Percentiles rank a stretch among this genome's conserved stretches.
Conservation (phyloP, 2,888 invertebrate species). For the Sesia apiformis region DNA sequence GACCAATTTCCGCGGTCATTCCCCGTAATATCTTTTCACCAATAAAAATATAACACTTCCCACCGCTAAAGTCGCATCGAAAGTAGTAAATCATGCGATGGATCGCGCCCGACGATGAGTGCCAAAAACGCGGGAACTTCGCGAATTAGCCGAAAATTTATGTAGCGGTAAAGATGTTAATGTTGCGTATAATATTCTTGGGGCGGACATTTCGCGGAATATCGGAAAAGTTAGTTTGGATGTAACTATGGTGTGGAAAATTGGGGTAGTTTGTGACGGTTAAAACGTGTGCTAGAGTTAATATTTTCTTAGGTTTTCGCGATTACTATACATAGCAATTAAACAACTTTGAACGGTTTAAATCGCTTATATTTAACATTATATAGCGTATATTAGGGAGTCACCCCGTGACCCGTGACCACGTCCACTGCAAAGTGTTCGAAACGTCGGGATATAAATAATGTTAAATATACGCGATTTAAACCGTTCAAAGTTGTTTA, state of each 20-base stretch:
- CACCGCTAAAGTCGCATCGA: slow-evolving; percentile 3
- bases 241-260: slow-evolving; percentile 1
- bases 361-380: too few species aligned
- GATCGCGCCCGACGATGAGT: slow-evolving; percentile 1
- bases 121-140: slow-evolving; percentile 23
- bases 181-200: slow-evolving; percentile 38
- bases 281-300: too few species aligned
- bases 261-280: neutral
- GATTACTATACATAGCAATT: too few species aligned
- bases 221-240: slow-evolving; percentile 14
- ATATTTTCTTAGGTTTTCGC: too few species aligned
- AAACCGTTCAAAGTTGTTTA: too few species aligned
- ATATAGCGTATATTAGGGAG: too few species aligned
- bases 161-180: slow-evolving; percentile 50
- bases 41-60: neutral
- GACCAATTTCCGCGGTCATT: too few species aligned
- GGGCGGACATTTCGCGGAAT: slow-evolving; percentile 18
- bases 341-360: too few species aligned
- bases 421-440: too few species aligned
- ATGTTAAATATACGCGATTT: too few species aligned
- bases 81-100: slow-evolving; percentile 12
- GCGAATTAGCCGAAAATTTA: slow-evolving; percentile 43
- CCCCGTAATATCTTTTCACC: neutral
- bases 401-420: too few species aligned
- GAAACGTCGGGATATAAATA: too few species aligned